Evolutionary conservation across 1,140 invertebrate species (phyloP).

Genomic region (Halictus rubicundus): DNA sequence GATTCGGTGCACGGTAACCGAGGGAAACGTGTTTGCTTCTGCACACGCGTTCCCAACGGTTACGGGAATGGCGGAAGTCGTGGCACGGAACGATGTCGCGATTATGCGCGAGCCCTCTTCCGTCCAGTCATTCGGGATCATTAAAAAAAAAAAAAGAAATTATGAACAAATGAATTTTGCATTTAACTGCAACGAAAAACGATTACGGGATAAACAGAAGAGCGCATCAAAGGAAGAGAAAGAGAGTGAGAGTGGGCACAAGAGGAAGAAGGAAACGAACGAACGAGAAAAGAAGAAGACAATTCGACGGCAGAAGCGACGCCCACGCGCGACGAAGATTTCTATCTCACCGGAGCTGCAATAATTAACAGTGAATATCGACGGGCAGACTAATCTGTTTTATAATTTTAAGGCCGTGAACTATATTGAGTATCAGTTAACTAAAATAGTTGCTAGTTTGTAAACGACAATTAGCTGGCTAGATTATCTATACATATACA

Average conservation of each 20-base stretch:
- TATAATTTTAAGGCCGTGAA: constrained; percentile 74
- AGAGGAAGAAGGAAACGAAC: background rate
- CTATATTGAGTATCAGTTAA: constrained; percentile 72
- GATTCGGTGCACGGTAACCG: no score
- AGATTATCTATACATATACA: constrained; percentile 69
- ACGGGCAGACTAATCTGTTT: constrained; percentile 71
- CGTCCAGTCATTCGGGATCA: constrained; percentile 67
- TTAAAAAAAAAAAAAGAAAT: background rate
- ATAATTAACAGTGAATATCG: constrained; percentile 69
- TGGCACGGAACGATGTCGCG: constrained; percentile 60
- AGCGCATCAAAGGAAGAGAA: background rate
- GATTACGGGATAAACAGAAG: constrained; percentile 35
- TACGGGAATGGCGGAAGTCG: constrained; percentile 21
- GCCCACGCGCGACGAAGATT: constrained; percentile 32
- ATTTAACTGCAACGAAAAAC: constrained; percentile 27
- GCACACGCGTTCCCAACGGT: no score
- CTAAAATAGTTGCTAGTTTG: constrained; percentile 72
- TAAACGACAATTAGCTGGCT: constrained; percentile 70
- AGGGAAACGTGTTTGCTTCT: no score
- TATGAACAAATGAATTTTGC: background rate
- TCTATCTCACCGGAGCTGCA: constrained; percentile 67
- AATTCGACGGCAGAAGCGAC: constrained; percentile 19
- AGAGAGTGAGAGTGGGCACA: background rate
- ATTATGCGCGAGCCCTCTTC: constrained; percentile 64
- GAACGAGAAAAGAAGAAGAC: background rate